Conservation (phyloP, 2,797 vertebrate genomes). For the Epinephelus malabaricus region DNA sequence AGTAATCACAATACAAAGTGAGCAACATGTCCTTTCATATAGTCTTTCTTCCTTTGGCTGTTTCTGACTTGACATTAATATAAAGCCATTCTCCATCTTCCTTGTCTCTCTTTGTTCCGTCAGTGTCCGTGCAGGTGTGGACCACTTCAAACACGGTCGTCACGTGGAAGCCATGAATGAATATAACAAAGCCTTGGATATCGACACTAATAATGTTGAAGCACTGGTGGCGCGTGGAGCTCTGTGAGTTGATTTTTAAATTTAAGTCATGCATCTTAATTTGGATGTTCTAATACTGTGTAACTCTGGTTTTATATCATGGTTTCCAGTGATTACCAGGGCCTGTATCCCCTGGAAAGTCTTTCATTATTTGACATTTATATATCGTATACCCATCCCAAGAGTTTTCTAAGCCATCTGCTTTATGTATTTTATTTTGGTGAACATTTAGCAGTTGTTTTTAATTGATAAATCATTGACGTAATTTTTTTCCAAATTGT, state of each 20-base stretch:
- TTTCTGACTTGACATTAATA: background rate
- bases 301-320: background rate
- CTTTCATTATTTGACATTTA: no score
- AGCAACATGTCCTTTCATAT: background rate
- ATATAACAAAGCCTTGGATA: conserved; percentile 98
- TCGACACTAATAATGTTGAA: conserved; percentile 95
- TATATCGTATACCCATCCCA: no score
- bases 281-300: background rate
- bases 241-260: conserved; percentile 87
- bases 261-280: background rate
- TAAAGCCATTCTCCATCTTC: background rate
- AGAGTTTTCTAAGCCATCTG: background rate
- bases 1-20: background rate
- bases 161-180: conserved; percentile 99
- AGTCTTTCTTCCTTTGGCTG: background rate
- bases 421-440: background rate
- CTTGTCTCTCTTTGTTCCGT: background rate
- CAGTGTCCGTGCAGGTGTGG: conserved; percentile 96
- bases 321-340: background rate
- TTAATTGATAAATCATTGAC: background rate
- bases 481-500: background rate
- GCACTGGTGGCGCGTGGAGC: conserved; percentile 97
- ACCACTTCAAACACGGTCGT: conserved; percentile 94
- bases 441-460: background rate
- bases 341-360: background rate